phyloP scores from a whole-genome alignment of 1,140 invertebrate genomes.

The Daktulosphaira vitifoliae region DNA sequence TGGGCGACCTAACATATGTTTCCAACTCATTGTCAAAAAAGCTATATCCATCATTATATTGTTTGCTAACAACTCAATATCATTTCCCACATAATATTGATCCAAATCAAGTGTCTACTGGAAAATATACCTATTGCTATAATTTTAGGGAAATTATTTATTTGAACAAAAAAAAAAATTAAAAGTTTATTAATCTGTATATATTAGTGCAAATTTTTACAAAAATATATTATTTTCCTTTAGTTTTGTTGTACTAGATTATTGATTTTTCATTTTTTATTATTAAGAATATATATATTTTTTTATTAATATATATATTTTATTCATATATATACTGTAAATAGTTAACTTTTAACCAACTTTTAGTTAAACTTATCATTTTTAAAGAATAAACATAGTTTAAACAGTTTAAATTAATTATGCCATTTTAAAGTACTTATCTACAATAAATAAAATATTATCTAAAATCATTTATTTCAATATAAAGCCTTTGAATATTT shows the following conservation, averaged over 20 bases:
- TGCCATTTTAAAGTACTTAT: background rate
- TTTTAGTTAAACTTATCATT: background rate
- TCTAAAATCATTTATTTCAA: no score
- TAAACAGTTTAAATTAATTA: background rate
- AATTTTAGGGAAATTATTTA: conserved; percentile 3
- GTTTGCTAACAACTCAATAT: conserved; percentile 76
- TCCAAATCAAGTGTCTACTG: conserved; percentile 83
- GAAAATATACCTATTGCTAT: conserved; percentile 16
- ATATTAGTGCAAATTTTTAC: no score
- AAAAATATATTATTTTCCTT: no score
- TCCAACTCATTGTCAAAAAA: conserved; percentile 90
- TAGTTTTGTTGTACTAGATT: no score
- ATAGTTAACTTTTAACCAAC: background rate
- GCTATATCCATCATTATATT: conserved; percentile 80
- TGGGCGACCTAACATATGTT: conserved; percentile 78
- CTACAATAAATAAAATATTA: no score
- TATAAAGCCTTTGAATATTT: no score
- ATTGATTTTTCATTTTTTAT: no score
- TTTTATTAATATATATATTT: no score
- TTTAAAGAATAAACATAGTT: background rate
- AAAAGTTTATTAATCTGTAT: no score
- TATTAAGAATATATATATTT: no score
- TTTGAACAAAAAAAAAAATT: no score
- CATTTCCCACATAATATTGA: conserved; percentile 86
- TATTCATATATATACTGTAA: no score